Evolutionary conservation across 1,140 invertebrate genomes (phyloP).

Genomic region (Mylabris phalerata): DNA sequence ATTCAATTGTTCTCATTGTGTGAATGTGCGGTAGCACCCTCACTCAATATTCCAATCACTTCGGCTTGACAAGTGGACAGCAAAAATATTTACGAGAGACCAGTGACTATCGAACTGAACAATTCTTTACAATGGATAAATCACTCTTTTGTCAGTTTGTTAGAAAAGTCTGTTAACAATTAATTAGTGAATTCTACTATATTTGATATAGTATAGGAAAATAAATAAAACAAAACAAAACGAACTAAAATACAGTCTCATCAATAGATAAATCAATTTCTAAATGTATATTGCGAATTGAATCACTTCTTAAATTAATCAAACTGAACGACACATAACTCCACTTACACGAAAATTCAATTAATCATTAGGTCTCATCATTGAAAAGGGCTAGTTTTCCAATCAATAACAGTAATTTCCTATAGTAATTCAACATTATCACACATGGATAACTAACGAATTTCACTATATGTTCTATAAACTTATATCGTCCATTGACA

Average conservation of each 20-base stretch:
- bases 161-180: slow-evolving; percentile 8
- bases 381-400: slow-evolving; percentile 30
- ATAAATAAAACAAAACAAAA: too few relatives aligned
- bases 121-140: slow-evolving; percentile 14
- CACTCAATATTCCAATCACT: slow-evolving; percentile 24
- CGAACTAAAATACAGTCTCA: slow-evolving; percentile 6
- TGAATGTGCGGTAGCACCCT: slow-evolving; percentile 15
- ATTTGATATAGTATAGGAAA: too few relatives aligned
- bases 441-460: slow-evolving; percentile 28
- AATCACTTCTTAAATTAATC: slow-evolving; percentile 31
- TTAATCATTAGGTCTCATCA: slow-evolving; percentile 29
- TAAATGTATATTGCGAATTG: slow-evolving; percentile 23
- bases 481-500: slow-evolving; percentile 27
- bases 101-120: slow-evolving; percentile 1
- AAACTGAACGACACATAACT: slow-evolving; percentile 27
- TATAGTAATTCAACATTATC: slow-evolving; percentile 36
- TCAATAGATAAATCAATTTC: slow-evolving; percentile 27
- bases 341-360: slow-evolving; percentile 30
- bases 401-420: slow-evolving; percentile 23
- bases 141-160: slow-evolving; percentile 8
- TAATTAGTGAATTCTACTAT: neutral
- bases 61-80: slow-evolving; percentile 25
- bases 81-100: slow-evolving; percentile 27
- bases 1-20: slow-evolving; percentile 29
- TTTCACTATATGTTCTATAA: too few relatives aligned